Conservation (phyloP, 2,113 vertebrate genomes). For the Chaetodon trifascialis region DNA sequence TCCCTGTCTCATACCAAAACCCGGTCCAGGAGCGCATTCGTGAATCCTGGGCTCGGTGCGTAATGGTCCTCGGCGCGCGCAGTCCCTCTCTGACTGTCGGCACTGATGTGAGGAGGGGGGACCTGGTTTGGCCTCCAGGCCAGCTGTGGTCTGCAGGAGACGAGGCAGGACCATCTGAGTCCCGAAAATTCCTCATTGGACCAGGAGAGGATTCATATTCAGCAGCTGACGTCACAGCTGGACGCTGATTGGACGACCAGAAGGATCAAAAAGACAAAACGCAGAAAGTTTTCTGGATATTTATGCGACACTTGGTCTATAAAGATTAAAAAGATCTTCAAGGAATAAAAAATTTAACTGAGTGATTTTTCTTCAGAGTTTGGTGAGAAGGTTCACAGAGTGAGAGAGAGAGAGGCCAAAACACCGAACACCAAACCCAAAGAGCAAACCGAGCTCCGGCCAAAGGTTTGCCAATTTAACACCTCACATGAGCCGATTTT, state of each 20-base stretch:
- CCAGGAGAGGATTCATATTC: slow-evolving; percentile 46
- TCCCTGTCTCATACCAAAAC: slow-evolving; percentile 23
- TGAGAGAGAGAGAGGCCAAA: too few species aligned
- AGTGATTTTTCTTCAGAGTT: too few species aligned
- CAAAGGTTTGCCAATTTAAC: not conserved
- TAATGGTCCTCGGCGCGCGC: not conserved
- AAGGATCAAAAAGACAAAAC: not conserved
- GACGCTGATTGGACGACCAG: slow-evolving; percentile 65
- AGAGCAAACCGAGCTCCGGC: not conserved
- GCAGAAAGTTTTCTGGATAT: too few species aligned
- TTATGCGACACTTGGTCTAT: too few species aligned
- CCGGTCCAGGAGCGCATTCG: not conserved
- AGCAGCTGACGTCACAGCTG: slow-evolving; percentile 57
- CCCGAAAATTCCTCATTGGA: slow-evolving; percentile 70
- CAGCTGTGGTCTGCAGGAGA: slow-evolving; percentile 31
- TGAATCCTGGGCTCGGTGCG: not conserved
- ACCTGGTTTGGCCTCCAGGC: slow-evolving; percentile 5
- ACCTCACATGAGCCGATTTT: too few species aligned
- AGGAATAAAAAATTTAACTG: too few species aligned
- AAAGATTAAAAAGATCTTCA: too few species aligned
- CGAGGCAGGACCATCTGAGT: slow-evolving; percentile 19
- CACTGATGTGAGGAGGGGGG: not conserved
- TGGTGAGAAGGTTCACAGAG: too few species aligned
- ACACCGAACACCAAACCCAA: too few species aligned
- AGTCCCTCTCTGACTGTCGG: too few species aligned